Percentiles rank a stretch among this genome's conserved stretches.
Evolutionary conservation across 2,797 vertebrate genomes (phyloP).

Genomic region (Coccyzus lansbergi): DNA sequence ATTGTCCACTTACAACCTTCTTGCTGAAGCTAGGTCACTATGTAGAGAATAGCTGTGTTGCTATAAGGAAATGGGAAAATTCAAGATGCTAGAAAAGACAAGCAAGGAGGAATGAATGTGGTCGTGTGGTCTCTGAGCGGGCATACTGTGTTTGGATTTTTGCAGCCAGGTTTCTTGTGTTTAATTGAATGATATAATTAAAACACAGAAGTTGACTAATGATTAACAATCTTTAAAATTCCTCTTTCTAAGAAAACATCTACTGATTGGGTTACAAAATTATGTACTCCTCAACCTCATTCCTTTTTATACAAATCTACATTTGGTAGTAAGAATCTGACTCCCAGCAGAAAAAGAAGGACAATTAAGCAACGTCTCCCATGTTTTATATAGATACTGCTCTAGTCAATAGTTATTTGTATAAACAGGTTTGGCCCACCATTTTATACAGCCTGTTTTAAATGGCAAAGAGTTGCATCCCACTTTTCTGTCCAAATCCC

Average conservation of each 20-base stretch:
- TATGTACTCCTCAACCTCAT: neutral
- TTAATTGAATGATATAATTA: neutral
- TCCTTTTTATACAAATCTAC: neutral
- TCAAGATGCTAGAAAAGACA: neutral
- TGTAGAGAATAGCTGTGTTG: neutral
- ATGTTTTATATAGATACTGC: neutral
- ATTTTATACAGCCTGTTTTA: neutral
- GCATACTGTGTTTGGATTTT: neutral
- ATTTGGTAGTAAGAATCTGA: neutral
- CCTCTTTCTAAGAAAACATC: neutral
- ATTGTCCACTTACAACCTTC: neutral
- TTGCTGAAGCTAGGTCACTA: neutral
- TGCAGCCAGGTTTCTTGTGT: neutral
- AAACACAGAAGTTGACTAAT: neutral
- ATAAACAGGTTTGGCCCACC: neutral
- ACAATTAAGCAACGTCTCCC: neutral
- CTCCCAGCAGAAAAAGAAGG: neutral
- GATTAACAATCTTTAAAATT: neutral
- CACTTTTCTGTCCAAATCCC: neutral
- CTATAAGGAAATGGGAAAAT: neutral
- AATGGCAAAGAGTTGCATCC: neutral
- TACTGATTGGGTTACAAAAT: neutral
- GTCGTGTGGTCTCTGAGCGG: neutral
- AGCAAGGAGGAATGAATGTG: neutral
- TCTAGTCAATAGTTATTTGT: neutral